A percentile compares a stretch with the other conserved stretches of the same genome.
These are phyloP conservation scores for Diplazon laetatorius DNA, from an alignment of 2,888 invertebrate species.

Conservation along the genomic window DNA sequence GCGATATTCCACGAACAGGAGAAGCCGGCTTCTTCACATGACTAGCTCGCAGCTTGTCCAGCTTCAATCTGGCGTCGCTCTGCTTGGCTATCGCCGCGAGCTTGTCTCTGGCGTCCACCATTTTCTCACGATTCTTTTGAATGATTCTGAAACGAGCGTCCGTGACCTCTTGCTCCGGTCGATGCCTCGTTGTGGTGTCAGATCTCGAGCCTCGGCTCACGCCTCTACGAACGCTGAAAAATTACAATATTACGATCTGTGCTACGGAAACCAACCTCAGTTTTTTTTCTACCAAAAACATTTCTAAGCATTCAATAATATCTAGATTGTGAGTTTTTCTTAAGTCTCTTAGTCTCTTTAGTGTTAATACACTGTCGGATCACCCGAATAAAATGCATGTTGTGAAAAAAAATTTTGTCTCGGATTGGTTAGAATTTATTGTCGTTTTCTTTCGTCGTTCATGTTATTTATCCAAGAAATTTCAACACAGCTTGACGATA, in stretches of 20 bases:
- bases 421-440: not conserved
- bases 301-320: too few relatives aligned
- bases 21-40: slow-evolving; percentile 78
- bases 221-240: slow-evolving; percentile 71
- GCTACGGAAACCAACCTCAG: too few relatives aligned
- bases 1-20: slow-evolving; percentile 82
- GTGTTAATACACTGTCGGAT: too few relatives aligned
- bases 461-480: too few relatives aligned
- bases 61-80: slow-evolving; percentile 88
- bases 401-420: too few relatives aligned
- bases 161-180: slow-evolving; percentile 73
- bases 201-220: slow-evolving; percentile 52
- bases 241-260: not conserved
- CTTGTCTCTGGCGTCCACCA: slow-evolving; percentile 92
- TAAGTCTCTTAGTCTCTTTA: too few relatives aligned
- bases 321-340: too few relatives aligned
- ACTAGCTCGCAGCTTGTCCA: slow-evolving; percentile 86
- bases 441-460: slow-evolving; percentile 3
- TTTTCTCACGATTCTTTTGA: slow-evolving; percentile 89
- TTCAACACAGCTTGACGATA: too few relatives aligned
- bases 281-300: not conserved
- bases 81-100: slow-evolving; percentile 89
- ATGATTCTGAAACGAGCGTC: slow-evolving; percentile 92
- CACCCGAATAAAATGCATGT: too few relatives aligned
- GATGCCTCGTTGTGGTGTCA: slow-evolving; percentile 43